A percentile compares a stretch with the other conserved stretches of the same genome.
These are phyloP conservation scores for Dysmachus trigonus DNA, from an alignment of 2,888 invertebrate species.

Conservation along the genomic window DNA sequence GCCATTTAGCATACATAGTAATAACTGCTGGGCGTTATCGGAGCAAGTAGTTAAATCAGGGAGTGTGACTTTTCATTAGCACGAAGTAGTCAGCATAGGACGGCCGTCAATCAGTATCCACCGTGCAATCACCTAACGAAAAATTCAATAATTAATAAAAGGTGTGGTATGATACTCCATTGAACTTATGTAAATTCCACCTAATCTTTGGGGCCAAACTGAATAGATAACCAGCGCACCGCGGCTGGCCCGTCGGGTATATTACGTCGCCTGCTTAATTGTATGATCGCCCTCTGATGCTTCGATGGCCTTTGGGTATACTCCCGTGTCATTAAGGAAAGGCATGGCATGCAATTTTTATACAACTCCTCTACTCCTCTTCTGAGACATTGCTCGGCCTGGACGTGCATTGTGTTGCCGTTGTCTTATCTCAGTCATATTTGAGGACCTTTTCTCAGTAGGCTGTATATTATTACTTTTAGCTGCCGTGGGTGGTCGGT, in stretches of 20 bases:
- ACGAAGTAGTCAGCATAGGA: neutral
- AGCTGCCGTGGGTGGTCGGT: constrained; percentile 30
- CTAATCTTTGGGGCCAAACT: neutral
- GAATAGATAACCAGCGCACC: neutral
- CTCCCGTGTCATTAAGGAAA: constrained; percentile 31
- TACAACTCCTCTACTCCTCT: constrained; percentile 17
- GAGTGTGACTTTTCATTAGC: constrained; percentile 32
- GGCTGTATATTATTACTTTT: constrained; percentile 22
- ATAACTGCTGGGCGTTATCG: constrained; percentile 10
- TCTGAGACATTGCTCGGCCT: neutral
- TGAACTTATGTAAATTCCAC: constrained; percentile 41
- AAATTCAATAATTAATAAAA: constrained; percentile 40
- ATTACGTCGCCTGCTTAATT: neutral
- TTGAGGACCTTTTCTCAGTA: constrained; percentile 39
- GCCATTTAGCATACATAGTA: neutral
- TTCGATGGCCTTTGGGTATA: constrained; percentile 11
- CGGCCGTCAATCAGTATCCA: neutral
- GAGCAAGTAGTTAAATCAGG: constrained; percentile 21
- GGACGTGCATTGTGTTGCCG: neutral
- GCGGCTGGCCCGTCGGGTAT: neutral
- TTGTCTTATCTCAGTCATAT: constrained; percentile 26
- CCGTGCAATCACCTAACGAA: constrained; percentile 39
- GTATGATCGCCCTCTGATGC: neutral
- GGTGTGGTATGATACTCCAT: constrained; percentile 44
- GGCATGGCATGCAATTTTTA: constrained; percentile 29